Conservation (phyloP, 2,797 vertebrate species). For the Tympanoctomys barrerae region DNA sequence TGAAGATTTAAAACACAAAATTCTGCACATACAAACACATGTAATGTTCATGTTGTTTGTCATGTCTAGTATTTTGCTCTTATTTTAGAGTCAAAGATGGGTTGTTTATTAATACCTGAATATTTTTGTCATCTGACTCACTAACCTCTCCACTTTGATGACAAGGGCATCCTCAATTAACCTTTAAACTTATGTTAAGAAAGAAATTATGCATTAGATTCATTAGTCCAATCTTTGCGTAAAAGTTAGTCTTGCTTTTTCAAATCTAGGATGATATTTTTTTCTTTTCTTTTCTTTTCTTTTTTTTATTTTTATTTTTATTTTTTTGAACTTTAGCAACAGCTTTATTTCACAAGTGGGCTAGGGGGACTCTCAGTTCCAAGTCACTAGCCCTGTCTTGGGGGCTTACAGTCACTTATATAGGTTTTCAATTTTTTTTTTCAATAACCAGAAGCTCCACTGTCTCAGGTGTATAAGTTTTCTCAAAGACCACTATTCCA, state of each 20-base stretch:
- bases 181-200: background rate
- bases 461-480: background rate
- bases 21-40: background rate
- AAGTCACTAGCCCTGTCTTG: too few species aligned
- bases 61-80: background rate
- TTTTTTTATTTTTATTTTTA: too few species aligned
- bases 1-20: conserved; percentile 22
- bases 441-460: background rate
- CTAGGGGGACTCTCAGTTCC: too few species aligned
- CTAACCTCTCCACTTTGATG: background rate
- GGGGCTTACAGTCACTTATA: too few species aligned
- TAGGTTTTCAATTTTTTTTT: background rate
- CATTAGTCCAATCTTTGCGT: background rate
- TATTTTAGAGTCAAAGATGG: background rate
- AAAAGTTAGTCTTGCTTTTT: background rate
- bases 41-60: background rate
- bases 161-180: background rate
- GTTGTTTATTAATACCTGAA: background rate
- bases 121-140: background rate
- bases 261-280: background rate
- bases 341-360: too few species aligned
- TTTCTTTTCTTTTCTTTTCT: too few species aligned
- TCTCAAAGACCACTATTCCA: background rate
- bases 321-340: too few species aligned
- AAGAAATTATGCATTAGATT: background rate